phyloP scores from a whole-genome alignment of 2,888 invertebrate genomes.

The Euzophera pinguis region DNA sequence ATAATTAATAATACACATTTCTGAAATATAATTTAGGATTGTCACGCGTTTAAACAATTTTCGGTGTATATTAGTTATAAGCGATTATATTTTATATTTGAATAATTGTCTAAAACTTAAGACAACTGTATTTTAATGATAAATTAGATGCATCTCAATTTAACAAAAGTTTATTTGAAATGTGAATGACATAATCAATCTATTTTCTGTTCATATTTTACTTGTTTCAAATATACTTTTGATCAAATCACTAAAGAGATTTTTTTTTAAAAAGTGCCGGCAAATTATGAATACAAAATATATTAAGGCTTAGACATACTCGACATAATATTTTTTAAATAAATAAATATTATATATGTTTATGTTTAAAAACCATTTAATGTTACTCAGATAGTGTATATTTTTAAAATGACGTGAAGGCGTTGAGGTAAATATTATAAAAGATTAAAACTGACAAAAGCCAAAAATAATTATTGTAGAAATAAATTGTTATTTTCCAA shows the following conservation, averaged over 20 bases:
- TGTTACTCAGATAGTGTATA: neutral
- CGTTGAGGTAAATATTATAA: slow-evolving; percentile 22
- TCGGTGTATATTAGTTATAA: no score
- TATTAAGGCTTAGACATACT: neutral
- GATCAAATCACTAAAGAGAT: no score
- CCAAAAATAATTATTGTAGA: slow-evolving; percentile 30
- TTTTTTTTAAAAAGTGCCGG: no score
- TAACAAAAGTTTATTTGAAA: no score
- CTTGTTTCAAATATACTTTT: neutral
- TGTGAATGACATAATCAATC: neutral
- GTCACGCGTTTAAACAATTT: no score
- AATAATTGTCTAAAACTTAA: no score
- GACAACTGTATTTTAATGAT: neutral
- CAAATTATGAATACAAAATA: neutral
- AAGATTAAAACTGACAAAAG: slow-evolving; percentile 38
- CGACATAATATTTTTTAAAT: no score
- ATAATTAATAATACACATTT: no score
- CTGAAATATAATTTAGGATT: no score
- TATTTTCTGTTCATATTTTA: slow-evolving; percentile 1
- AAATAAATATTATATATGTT: neutral
- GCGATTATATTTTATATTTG: no score
- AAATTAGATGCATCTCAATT: neutral
- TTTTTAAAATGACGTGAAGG: slow-evolving; percentile 4
- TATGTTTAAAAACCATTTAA: neutral
- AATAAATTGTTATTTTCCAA: slow-evolving; percentile 44